Evolutionary conservation across 2,888 invertebrate species (phyloP).

Genomic region (Rhodophaea formosa): DNA sequence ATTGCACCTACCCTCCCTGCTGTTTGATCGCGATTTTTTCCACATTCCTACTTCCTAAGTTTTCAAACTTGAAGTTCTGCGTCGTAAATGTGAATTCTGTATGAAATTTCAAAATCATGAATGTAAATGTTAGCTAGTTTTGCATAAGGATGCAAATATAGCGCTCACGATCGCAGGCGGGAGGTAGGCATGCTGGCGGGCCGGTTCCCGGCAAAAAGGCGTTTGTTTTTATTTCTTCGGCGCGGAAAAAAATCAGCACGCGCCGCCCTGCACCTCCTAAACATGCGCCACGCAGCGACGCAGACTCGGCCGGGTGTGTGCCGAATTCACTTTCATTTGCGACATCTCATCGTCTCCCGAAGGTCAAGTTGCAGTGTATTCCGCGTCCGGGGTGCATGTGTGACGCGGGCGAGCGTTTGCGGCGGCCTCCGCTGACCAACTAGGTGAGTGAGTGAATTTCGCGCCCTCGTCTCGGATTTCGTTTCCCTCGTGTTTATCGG

Average conservation of each 20-base stretch:
- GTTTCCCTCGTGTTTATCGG: conserved; percentile 69
- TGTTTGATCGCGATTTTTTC: conserved; percentile 2
- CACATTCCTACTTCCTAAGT: conserved; percentile 14
- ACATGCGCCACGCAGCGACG: conserved; percentile 82
- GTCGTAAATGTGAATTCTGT: neutral
- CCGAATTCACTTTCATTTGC: conserved; percentile 81
- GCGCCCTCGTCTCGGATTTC: conserved; percentile 63
- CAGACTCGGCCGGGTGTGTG: conserved; percentile 76
- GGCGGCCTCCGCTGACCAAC: conserved; percentile 73
- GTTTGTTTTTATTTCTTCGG: conserved; percentile 80
- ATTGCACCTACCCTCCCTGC: conserved; percentile 60
- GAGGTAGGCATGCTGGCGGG: conserved; percentile 42
- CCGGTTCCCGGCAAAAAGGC: conserved; percentile 73
- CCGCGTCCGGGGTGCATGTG: conserved; percentile 51
- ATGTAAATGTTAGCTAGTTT: neutral
- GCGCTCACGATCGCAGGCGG: conserved; percentile 26
- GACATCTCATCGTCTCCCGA: conserved; percentile 77
- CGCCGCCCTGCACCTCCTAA: conserved; percentile 80
- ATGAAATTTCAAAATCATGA: neutral
- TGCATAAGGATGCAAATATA: conserved; percentile 14
- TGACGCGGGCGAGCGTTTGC: conserved; percentile 61
- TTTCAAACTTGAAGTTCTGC: conserved; percentile 15
- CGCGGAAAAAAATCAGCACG: conserved; percentile 77
- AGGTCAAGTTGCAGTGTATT: conserved; percentile 73
- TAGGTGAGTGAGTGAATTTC: conserved; percentile 71